Evolutionary conservation across 1,140 invertebrate genomes (phyloP), one percentile per base, ranked within the genome.

Genomic region (Pomacea maculata): DNA sequence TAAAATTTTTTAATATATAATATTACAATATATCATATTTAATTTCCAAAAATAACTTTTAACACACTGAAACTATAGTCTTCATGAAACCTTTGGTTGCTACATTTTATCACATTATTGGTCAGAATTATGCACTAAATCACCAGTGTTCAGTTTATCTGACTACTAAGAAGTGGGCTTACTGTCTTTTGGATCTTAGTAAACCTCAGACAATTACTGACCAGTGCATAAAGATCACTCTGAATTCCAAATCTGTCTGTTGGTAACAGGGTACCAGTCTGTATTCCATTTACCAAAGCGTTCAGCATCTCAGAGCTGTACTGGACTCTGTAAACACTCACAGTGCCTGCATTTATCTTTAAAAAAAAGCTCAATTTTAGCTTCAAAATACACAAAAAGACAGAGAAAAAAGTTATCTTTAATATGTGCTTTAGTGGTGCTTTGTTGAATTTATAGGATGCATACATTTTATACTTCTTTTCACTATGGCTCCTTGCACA

Each of bases 141-240:
- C 6, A 45, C 3, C 34, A 45, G 34, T 45, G 34, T 45, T 6
- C 34, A 45, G 34, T 45, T 45, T 45, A 45, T 45, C 34, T 61
- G 57, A 61, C 57, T 61, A 17, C 11, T 61, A 14, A 61, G 11
- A 61, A 61, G 57, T 14, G 11, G 57, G 57, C 15, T 61, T 61
- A 61, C 11, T 61, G 11, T 61, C 15, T 17, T 61, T 61, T 61
- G 15, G 4, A 61, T 17, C 1, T 61, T 61, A 14, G 15, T 11
- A 14, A 14, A 11, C 11, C 15, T 61, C 0, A 14, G 9, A 14
- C 14, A 70, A 70, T 19, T 73, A 85, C 90, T 88, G 87, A 94
- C 93, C 91, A 98, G 93, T 57, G 97, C 96, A 91, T 97, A 98
- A 63, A 98, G 93, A 83, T 99, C 98, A 91, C 97, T 96, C 45